Conservation (phyloP, 2,113 vertebrate genomes). For the Todiramphus chloris region DNA sequence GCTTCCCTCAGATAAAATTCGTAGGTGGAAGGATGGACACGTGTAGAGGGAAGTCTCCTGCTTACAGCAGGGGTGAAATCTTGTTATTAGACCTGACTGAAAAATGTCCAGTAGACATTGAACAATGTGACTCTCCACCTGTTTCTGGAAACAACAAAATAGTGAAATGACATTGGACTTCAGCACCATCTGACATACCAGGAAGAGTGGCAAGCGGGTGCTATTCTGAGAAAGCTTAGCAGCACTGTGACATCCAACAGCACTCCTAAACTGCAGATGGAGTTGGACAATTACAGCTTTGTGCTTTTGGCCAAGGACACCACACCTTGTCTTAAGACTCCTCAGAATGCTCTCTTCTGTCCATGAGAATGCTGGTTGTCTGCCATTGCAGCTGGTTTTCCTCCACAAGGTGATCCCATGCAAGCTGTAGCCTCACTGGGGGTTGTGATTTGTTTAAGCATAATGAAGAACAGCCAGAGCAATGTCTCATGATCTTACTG, state of each 20-base stretch:
- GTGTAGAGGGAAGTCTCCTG: not conserved
- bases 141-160: not conserved
- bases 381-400: not conserved
- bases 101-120: not conserved
- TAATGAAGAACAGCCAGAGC: not conserved
- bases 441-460: not conserved
- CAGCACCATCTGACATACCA: not conserved
- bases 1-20: not conserved
- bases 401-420: not conserved
- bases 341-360: not conserved
- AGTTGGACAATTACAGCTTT: not conserved
- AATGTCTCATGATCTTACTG: not conserved
- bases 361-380: not conserved
- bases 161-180: not conserved
- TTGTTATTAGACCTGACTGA: not conserved
- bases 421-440: not conserved
- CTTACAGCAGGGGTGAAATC: not conserved
- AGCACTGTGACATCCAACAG: not conserved
- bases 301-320: not conserved
- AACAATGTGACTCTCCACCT: not conserved
- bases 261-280: not conserved
- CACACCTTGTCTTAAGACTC: not conserved
- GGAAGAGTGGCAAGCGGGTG: not conserved
- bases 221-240: not conserved
- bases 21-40: not conserved